Evolutionary conservation across 37 sponge, comb jelly and placozoan genomes (phyloP).

Genomic region (Spongilla lacustris): DNA sequence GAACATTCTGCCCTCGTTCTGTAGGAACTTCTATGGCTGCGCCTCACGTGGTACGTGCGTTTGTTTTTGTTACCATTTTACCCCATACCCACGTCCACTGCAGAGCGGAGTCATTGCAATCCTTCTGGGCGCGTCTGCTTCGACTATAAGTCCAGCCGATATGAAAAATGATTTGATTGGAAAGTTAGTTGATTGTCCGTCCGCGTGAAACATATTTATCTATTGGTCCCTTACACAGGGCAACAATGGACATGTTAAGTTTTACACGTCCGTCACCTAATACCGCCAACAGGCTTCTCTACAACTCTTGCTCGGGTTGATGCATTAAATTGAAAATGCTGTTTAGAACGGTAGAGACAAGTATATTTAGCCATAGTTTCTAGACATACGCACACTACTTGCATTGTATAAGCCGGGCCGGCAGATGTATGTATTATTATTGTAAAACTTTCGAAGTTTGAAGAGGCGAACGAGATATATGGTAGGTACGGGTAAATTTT

Average conservation of each 20-base stretch:
- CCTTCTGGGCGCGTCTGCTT: background rate
- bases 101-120: background rate
- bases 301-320: background rate
- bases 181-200: slow-evolving; percentile 1
- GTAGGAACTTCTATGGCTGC: slow-evolving; percentile 1
- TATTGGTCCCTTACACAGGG: background rate
- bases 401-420: background rate
- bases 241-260: background rate
- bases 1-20: background rate
- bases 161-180: background rate
- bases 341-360: slow-evolving; percentile 1
- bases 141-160: background rate
- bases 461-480: no score
- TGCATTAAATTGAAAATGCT: background rate
- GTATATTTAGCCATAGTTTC: background rate
- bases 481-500: no score
- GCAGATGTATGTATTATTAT: background rate
- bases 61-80: background rate
- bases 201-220: background rate
- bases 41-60: slow-evolving; percentile 1
- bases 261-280: background rate
- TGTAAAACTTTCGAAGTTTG: no score
- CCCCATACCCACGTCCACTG: slow-evolving; percentile 1
- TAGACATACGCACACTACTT: background rate
- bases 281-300: background rate